phyloP scores from a whole-genome alignment of 2,888 invertebrate species.

The Apodemia hepburni region DNA sequence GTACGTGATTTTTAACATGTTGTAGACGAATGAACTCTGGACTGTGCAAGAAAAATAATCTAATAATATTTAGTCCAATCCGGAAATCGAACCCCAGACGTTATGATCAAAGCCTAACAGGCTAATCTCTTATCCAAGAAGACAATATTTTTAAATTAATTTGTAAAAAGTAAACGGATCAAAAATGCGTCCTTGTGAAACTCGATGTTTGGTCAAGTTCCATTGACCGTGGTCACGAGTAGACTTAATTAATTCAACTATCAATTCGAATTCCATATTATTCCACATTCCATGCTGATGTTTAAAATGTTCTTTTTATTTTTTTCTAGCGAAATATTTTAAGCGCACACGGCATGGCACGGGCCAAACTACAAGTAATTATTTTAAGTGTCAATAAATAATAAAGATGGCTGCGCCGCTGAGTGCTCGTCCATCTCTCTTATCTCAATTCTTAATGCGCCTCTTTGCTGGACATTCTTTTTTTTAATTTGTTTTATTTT shows the following conservation, averaged over 20 bases:
- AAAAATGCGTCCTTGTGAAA: too few species aligned
- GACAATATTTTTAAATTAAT: too few species aligned
- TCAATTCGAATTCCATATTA: not conserved
- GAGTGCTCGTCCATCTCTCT: slow-evolving; percentile 79
- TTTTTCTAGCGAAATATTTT: not conserved
- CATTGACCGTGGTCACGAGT: not conserved
- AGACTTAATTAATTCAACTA: not conserved
- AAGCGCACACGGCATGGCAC: slow-evolving; percentile 51
- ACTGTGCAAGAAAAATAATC: not conserved
- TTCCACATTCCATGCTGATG: too few species aligned
- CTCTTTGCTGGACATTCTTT: slow-evolving; percentile 73
- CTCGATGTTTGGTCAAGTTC: too few species aligned
- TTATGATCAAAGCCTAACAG: not conserved
- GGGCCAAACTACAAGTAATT: slow-evolving; percentile 73
- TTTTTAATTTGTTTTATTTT: slow-evolving; percentile 57
- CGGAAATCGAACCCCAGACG: not conserved
- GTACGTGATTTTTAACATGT: too few species aligned
- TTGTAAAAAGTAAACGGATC: not conserved
- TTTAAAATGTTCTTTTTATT: not conserved
- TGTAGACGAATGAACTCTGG: too few species aligned
- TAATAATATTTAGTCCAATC: not conserved
- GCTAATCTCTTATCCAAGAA: not conserved
- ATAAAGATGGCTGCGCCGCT: slow-evolving; percentile 69
- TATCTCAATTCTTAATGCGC: slow-evolving; percentile 79
- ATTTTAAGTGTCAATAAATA: slow-evolving; percentile 81